A percentile compares a stretch with the other conserved stretches of the same genome.
Conservation (phyloP, 2,888 invertebrate genomes). For the Tetragonisca angustula region DNA sequence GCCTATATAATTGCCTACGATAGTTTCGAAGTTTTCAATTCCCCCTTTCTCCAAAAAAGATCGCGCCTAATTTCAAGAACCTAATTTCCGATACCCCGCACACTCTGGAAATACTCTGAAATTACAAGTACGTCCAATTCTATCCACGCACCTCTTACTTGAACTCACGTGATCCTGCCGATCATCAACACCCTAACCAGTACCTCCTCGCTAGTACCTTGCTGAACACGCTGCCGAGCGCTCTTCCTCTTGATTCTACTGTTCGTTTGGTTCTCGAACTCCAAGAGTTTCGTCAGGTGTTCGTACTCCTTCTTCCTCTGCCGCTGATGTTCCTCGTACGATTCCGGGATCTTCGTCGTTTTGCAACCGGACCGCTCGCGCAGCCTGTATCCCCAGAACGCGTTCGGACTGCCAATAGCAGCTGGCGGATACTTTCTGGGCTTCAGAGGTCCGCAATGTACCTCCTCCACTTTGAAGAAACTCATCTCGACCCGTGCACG, state of each 20-base stretch:
- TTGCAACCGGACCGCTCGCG: constrained; percentile 59
- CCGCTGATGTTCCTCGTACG: constrained; percentile 27
- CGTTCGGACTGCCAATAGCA: constrained; percentile 72
- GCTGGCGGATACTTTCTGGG: constrained; percentile 60
- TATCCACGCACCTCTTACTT: constrained; percentile 4
- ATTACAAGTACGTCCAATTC: neutral
- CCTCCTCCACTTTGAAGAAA: constrained; percentile 56
- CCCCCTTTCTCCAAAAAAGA: neutral
- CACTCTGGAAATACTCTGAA: neutral
- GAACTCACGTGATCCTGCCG: too few relatives aligned
- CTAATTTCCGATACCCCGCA: too few relatives aligned
- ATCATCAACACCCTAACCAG: neutral
- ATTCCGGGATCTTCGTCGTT: constrained; percentile 12
- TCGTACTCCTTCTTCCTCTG: constrained; percentile 62
- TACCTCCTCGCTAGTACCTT: constrained; percentile 68
- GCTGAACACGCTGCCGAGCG: constrained; percentile 67
- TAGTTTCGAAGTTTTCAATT: too few relatives aligned
- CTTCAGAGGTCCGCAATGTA: constrained; percentile 56
- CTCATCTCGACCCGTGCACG: constrained; percentile 39
- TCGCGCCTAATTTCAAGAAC: neutral
- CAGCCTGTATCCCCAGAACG: constrained; percentile 71
- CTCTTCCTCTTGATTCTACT: constrained; percentile 64
- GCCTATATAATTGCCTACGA: too few relatives aligned
- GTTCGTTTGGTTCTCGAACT: constrained; percentile 68
- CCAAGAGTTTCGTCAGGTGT: constrained; percentile 56